Evolutionary conservation across 1,140 invertebrate species (phyloP).

Genomic region (Magallana gigas): DNA sequence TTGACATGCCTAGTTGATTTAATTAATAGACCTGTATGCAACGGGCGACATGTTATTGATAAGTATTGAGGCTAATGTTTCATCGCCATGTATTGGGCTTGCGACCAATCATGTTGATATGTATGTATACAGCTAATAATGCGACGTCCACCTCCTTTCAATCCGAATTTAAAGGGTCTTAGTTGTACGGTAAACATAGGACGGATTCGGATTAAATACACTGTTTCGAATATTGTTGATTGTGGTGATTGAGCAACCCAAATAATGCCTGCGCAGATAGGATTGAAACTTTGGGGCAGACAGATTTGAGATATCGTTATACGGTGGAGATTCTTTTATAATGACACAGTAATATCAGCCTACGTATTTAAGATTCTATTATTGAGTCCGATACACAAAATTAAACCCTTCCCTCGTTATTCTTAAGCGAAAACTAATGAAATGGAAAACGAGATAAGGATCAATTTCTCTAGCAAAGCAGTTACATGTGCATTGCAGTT

Average conservation of each 20-base stretch:
- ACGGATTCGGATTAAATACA: not conserved
- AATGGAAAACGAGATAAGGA: too few relatives aligned
- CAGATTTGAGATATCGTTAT: not conserved
- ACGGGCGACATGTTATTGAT: not conserved
- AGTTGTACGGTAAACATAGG: constrained; percentile 20
- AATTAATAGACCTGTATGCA: constrained; percentile 21
- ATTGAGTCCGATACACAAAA: too few relatives aligned
- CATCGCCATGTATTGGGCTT: not conserved
- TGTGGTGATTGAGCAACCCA: not conserved
- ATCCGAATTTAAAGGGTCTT: constrained; percentile 3
- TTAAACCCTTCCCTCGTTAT: too few relatives aligned
- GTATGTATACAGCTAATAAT: not conserved
- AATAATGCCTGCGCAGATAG: constrained; percentile 4
- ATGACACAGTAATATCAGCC: not conserved
- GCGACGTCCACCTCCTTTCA: not conserved
- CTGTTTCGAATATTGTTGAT: constrained; percentile 5
- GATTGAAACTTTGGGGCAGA: not conserved
- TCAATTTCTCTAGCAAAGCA: too few relatives aligned
- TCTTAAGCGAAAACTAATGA: too few relatives aligned
- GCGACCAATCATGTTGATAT: constrained; percentile 9
- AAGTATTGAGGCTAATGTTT: constrained; percentile 36
- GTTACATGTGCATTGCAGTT: too few relatives aligned
- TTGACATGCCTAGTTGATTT: constrained; percentile 20
- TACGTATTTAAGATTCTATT: too few relatives aligned
- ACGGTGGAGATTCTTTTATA: not conserved